Evolutionary conservation across 2,113 vertebrate genomes (phyloP).

Genomic region (Toxotes jaculatrix): DNA sequence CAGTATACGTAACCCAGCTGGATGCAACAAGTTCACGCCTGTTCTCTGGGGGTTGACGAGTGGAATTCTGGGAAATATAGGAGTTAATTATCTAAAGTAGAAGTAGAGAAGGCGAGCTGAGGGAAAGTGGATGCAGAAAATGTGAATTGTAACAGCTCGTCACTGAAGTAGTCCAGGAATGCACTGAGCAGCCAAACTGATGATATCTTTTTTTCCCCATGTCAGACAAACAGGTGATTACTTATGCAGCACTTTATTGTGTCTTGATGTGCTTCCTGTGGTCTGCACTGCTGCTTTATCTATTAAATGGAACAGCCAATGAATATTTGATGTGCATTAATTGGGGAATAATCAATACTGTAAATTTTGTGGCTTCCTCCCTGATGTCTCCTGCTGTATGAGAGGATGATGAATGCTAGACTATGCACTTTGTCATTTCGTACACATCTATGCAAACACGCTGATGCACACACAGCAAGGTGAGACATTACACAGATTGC

Average conservation of each 20-base stretch:
- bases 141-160: conserved; percentile 20
- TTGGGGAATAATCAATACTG: conserved; percentile 54
- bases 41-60: conserved; percentile 64
- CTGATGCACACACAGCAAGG: not conserved
- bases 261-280: conserved; percentile 37
- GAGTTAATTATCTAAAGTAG: conserved; percentile 54
- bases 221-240: conserved; percentile 38
- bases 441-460: not conserved
- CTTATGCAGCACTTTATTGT: conserved; percentile 38
- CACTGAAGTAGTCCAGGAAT: conserved; percentile 40
- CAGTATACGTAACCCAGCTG: conserved; percentile 77
- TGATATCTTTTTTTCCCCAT: not conserved
- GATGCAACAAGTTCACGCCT: conserved; percentile 74
- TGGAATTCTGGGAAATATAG: conserved; percentile 73
- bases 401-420: conserved; percentile 18
- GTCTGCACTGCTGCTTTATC: conserved; percentile 23
- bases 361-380: conserved; percentile 27
- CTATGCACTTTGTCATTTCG: conserved; percentile 8
- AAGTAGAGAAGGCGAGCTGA: conserved; percentile 32
- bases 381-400: conserved; percentile 12
- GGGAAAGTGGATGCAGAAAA: conserved; percentile 45
- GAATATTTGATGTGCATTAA: conserved; percentile 72
- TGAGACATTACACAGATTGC: not conserved
- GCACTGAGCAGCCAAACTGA: conserved; percentile 4
- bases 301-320: conserved; percentile 61